Evolutionary conservation across 2,888 invertebrate species (phyloP).

Genomic region (Spodoptera picta): DNA sequence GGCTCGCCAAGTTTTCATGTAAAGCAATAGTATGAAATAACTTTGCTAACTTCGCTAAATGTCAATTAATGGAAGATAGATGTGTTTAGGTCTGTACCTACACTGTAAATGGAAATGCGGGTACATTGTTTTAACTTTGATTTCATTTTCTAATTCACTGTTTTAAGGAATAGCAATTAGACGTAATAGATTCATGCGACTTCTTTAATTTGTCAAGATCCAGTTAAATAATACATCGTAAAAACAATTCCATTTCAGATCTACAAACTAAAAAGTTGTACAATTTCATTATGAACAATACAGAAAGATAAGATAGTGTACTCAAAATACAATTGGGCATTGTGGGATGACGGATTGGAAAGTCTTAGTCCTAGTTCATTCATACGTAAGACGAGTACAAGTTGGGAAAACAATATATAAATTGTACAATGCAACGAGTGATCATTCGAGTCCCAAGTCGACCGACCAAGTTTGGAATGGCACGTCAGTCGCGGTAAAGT

Average conservation of each 20-base stretch:
- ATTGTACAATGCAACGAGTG: conserved; percentile 63
- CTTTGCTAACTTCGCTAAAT: conserved; percentile 22
- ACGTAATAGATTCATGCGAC: too few species aligned
- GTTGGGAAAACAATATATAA: conserved; percentile 49
- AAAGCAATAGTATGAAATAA: conserved; percentile 26
- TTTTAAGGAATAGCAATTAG: too few species aligned
- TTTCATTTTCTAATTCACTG: too few species aligned
- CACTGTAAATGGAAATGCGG: too few species aligned
- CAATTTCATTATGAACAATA: background rate
- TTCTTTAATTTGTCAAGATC: background rate
- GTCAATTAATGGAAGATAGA: conserved; percentile 38
- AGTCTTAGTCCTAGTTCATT: conserved; percentile 21
- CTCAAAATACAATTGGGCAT: background rate
- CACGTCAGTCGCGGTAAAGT: conserved; percentile 67
- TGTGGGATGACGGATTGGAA: conserved; percentile 1
- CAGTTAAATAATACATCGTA: conserved; percentile 17
- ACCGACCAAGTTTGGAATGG: conserved; percentile 71
- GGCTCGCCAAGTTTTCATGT: conserved; percentile 40
- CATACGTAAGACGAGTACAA: conserved; percentile 28
- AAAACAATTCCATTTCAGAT: conserved; percentile 2
- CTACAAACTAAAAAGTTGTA: background rate
- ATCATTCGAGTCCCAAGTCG: conserved; percentile 47
- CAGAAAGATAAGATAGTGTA: too few species aligned
- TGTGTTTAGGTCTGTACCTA: conserved; percentile 1
- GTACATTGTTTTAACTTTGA: too few species aligned